Percentiles rank a stretch among this genome's conserved stretches.
Conservation (phyloP, 2,888 invertebrate species). For the Orthosia gracilis region DNA sequence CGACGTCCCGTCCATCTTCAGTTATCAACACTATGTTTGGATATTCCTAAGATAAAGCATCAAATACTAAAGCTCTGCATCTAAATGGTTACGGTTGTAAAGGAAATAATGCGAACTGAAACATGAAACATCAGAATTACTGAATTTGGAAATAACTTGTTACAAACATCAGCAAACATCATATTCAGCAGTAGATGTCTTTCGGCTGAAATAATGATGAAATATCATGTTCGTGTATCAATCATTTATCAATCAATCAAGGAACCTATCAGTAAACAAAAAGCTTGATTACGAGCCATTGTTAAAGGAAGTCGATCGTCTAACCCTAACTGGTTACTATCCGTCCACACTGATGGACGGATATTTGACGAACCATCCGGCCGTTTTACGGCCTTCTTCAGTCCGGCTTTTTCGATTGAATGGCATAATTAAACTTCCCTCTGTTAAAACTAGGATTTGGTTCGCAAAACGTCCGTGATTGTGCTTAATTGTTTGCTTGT, state of each 20-base stretch:
- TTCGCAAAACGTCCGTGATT: too few relatives aligned
- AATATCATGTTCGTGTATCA: constrained; percentile 13
- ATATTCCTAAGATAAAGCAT: constrained; percentile 20
- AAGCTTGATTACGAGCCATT: constrained; percentile 2
- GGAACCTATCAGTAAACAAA: constrained; percentile 8
- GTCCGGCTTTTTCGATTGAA: too few relatives aligned
- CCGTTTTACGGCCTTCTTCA: too few relatives aligned
- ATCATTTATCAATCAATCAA: constrained; percentile 27
- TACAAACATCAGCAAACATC: constrained; percentile 6
- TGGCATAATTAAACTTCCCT: too few relatives aligned
- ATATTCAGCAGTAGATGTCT: neutral
- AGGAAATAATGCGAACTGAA: constrained; percentile 29
- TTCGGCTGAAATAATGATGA: too few relatives aligned
- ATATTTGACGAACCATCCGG: too few relatives aligned
- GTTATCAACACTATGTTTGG: constrained; percentile 8
- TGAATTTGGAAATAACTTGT: constrained; percentile 6
- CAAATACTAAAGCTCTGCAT: constrained; percentile 6
- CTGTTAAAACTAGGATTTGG: too few relatives aligned
- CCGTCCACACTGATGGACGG: too few relatives aligned
- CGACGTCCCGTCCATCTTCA: too few relatives aligned
- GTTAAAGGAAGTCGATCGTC: constrained; percentile 16
- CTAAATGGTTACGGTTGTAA: constrained; percentile 22
- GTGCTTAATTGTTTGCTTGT: too few relatives aligned
- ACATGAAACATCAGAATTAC: neutral
- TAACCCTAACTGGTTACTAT: too few relatives aligned